Conservation (phyloP, 2,113 vertebrate genomes). For the Alethe castanea region DNA sequence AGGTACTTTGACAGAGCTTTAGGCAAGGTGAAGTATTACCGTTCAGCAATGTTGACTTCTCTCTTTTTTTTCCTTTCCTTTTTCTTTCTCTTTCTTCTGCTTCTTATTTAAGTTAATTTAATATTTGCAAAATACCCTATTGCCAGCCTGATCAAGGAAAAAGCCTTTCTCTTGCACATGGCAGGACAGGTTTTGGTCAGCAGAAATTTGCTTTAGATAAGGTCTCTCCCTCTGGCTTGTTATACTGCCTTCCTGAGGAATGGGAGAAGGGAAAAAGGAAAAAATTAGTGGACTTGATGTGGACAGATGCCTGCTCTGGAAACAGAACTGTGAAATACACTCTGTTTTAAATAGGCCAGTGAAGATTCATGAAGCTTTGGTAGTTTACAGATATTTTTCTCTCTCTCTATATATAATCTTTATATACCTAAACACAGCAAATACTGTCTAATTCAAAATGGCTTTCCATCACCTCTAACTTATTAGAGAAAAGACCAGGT, state of each 20-base stretch:
- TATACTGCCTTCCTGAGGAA: not conserved
- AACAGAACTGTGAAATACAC: not conserved
- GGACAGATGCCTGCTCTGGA: not conserved
- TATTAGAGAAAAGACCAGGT: not conserved
- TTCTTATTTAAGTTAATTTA: not conserved
- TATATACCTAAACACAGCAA: not conserved
- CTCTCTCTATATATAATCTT: not conserved
- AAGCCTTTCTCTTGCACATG: not conserved
- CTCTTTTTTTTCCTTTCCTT: not conserved
- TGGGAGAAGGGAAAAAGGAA: not conserved
- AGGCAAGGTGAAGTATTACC: not conserved
- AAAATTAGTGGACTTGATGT: not conserved
- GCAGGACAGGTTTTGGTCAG: not conserved
- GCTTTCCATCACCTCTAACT: not conserved
- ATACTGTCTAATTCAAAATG: not conserved
- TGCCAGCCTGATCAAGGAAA: not conserved
- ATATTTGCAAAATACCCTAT: not conserved
- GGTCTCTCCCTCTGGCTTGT: not conserved
- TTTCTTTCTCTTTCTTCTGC: not conserved
- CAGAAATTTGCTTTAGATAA: not conserved
- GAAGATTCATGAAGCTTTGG: not conserved
- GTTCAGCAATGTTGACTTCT: not conserved
- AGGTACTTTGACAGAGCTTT: not conserved
- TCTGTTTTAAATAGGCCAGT: not conserved
- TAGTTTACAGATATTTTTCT: not conserved